These are phyloP conservation scores for Alces alces DNA, from an alignment of 2,113 vertebrate species.

Conservation along the genomic window DNA sequence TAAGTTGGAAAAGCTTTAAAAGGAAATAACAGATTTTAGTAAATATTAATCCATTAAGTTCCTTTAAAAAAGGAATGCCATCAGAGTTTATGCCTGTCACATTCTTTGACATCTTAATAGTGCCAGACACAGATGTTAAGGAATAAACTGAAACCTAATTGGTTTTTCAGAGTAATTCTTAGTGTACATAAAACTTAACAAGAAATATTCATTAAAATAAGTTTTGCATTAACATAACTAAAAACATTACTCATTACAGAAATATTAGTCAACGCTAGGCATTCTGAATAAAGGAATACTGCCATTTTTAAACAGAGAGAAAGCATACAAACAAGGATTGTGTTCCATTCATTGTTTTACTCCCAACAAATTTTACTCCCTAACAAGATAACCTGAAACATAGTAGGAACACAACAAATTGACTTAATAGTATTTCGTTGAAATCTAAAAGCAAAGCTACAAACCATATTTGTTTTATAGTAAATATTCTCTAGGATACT, in stretches of 20 bases:
- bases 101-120: not conserved
- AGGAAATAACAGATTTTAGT: not conserved
- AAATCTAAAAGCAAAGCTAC: not conserved
- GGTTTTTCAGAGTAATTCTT: not conserved
- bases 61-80: not conserved
- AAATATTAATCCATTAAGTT: not conserved
- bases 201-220: conserved; percentile 25
- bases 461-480: not conserved
- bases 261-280: not conserved
- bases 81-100: not conserved
- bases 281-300: not conserved
- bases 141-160: not conserved
- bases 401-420: not conserved
- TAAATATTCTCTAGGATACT: not conserved
- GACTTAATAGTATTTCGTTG: not conserved
- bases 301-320: not conserved
- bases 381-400: not conserved
- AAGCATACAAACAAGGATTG: not conserved
- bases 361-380: not conserved
- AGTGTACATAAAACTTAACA: not conserved
- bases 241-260: not conserved
- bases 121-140: not conserved
- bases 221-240: not conserved
- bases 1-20: conserved; percentile 10
- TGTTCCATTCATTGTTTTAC: not conserved